Evolutionary conservation across 2,113 vertebrate species (phyloP).

Genomic region (Australoheros scitulus): DNA sequence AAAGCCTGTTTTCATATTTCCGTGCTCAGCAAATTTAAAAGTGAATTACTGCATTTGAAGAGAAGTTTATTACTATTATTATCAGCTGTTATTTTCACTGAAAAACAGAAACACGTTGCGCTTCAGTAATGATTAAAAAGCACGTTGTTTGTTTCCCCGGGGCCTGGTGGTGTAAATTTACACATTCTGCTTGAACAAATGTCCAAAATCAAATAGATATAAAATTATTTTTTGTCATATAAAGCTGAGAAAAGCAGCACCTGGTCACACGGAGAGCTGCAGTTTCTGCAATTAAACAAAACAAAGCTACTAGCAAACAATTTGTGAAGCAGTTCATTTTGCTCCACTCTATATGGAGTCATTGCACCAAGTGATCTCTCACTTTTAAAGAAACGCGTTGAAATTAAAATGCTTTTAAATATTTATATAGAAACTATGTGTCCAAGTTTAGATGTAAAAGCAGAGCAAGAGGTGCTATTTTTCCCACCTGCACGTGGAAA

Average conservation of each 20-base stretch:
- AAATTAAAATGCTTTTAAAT: too few relatives aligned
- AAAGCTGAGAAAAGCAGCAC: too few relatives aligned
- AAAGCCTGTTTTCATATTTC: neutral
- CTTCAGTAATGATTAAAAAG: neutral
- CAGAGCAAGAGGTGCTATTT: fast-evolving
- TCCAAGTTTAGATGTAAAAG: neutral
- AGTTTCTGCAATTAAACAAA: neutral
- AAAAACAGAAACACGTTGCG: neutral
- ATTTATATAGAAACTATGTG: neutral
- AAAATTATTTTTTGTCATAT: neutral
- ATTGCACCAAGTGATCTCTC: neutral
- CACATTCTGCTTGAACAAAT: neutral
- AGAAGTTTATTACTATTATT: neutral
- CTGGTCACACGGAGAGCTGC: too few relatives aligned
- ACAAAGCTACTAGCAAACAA: neutral
- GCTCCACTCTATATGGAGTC: neutral
- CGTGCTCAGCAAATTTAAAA: neutral
- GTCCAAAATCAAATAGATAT: neutral
- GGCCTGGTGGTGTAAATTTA: neutral
- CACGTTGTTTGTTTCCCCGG: neutral
- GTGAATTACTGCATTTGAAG: neutral
- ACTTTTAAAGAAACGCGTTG: neutral
- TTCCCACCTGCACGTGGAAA: neutral
- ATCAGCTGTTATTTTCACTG: neutral
- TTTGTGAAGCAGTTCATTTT: fast-evolving